Conservation (phyloP, 2,888 invertebrate species). For the Drosophila longiperda region DNA sequence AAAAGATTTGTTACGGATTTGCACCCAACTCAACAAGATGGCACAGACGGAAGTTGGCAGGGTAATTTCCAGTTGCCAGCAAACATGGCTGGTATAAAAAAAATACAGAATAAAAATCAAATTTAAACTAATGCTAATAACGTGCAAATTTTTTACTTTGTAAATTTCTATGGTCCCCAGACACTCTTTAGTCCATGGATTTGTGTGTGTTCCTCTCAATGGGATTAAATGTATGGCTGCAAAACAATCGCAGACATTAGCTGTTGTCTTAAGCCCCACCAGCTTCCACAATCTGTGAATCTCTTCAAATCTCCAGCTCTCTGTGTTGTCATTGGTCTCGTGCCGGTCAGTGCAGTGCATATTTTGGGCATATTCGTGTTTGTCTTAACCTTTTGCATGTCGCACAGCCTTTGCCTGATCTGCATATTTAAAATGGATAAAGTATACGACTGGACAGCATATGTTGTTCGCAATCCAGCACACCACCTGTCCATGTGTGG, state of each 20-base stretch:
- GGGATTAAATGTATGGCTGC: slow-evolving; percentile 32
- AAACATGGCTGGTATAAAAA: slow-evolving; percentile 2
- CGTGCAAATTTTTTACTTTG: slow-evolving; percentile 63
- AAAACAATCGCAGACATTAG: slow-evolving; percentile 47
- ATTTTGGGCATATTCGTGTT: slow-evolving; percentile 56
- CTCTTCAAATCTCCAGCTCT: not conserved
- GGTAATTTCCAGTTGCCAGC: slow-evolving; percentile 12
- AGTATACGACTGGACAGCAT: slow-evolving; percentile 52
- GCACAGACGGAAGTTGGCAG: not conserved
- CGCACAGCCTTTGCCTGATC: slow-evolving; percentile 63
- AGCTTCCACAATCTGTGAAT: not conserved
- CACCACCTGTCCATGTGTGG: slow-evolving; percentile 29
- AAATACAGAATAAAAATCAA: slow-evolving; percentile 54
- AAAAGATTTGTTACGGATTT: slow-evolving; percentile 70
- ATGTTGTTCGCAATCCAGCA: slow-evolving; percentile 35
- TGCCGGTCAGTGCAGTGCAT: slow-evolving; percentile 24
- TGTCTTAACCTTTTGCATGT: slow-evolving; percentile 57
- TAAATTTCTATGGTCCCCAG: slow-evolving; percentile 39
- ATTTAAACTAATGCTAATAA: slow-evolving; percentile 67
- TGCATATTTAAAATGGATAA: slow-evolving; percentile 70
- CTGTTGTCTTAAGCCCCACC: slow-evolving; percentile 7
- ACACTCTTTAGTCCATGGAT: slow-evolving; percentile 52
- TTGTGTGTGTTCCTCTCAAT: slow-evolving; percentile 10
- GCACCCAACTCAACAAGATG: slow-evolving; percentile 57
- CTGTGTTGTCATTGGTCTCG: not conserved